These are phyloP conservation scores for Acrocephalus scirpaceus DNA, from an alignment of 2,797 vertebrate species.

Conservation along the genomic window DNA sequence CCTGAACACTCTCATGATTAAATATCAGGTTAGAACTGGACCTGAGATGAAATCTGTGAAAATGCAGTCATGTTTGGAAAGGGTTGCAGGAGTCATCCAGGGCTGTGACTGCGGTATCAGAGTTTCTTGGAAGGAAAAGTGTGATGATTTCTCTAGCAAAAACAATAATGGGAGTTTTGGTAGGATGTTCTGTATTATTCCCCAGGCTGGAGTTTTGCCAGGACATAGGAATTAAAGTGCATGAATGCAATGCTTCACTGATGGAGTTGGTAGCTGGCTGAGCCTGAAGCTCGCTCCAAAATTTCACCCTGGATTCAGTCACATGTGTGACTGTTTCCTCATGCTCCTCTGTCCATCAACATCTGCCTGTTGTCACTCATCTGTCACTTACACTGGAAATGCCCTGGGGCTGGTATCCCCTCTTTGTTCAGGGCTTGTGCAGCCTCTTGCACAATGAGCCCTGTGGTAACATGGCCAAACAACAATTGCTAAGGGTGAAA, in stretches of 20 bases:
- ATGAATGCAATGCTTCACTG: not conserved
- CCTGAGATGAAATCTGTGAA: constrained; percentile 19
- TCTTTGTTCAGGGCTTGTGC: constrained; percentile 10
- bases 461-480: constrained; percentile 15
- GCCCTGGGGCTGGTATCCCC: constrained; percentile 35
- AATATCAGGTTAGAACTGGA: constrained; percentile 25
- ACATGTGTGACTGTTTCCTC: not conserved
- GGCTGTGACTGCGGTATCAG: not conserved
- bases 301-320: not conserved
- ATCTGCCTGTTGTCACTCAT: constrained; percentile 16
- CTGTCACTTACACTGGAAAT: constrained; percentile 31
- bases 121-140: constrained; percentile 12
- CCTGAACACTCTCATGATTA: not conserved
- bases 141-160: not conserved
- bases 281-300: not conserved
- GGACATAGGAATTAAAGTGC: not conserved
- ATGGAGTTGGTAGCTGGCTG: not conserved
- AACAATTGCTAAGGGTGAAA: constrained; percentile 43
- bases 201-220: not conserved
- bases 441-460: constrained; percentile 19
- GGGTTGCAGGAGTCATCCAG: not conserved
- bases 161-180: not conserved
- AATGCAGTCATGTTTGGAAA: constrained; percentile 13
- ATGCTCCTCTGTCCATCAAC: not conserved
- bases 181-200: not conserved